phyloP scores from a whole-genome alignment of 2,888 invertebrate genomes.

The Sycophila texana region DNA sequence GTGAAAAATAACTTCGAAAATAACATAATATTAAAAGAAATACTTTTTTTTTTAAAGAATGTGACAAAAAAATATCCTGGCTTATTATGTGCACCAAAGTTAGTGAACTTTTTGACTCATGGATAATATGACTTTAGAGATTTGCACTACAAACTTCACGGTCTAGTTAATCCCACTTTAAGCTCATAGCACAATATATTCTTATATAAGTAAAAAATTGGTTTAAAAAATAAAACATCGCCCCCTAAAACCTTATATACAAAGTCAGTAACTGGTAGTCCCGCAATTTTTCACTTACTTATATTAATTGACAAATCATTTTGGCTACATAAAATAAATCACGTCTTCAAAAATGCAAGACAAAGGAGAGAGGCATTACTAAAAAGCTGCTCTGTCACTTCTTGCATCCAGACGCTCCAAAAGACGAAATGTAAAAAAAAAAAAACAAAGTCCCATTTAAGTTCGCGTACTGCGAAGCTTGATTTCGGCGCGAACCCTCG shows the following conservation, averaged over 20 bases:
- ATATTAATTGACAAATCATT: conserved; percentile 38
- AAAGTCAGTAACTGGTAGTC: conserved; percentile 2
- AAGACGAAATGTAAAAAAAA: conserved; percentile 8
- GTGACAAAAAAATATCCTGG: too few relatives aligned
- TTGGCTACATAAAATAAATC: conserved; percentile 20
- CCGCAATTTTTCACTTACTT: conserved; percentile 27
- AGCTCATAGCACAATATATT: not conserved
- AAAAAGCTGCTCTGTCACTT: conserved; percentile 31
- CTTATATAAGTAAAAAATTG: not conserved
- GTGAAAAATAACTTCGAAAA: too few relatives aligned
- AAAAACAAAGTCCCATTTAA: conserved; percentile 25
- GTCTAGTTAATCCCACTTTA: too few relatives aligned
- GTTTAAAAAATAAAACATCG: not conserved
- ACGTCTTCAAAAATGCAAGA: not conserved
- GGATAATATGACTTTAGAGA: too few relatives aligned
- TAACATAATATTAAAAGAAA: too few relatives aligned
- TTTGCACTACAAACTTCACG: too few relatives aligned
- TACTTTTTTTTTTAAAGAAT: too few relatives aligned
- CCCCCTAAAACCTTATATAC: not conserved
- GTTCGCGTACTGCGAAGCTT: conserved; percentile 7
- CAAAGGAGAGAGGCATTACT: conserved; percentile 34
- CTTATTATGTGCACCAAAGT: too few relatives aligned
- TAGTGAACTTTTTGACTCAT: not conserved
- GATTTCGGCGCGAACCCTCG: not conserved
- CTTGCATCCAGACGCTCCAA: not conserved